Base-by-base conservation (phyloP, 2,888 invertebrate genomes). In the Ormyrus labotus region DNA sequence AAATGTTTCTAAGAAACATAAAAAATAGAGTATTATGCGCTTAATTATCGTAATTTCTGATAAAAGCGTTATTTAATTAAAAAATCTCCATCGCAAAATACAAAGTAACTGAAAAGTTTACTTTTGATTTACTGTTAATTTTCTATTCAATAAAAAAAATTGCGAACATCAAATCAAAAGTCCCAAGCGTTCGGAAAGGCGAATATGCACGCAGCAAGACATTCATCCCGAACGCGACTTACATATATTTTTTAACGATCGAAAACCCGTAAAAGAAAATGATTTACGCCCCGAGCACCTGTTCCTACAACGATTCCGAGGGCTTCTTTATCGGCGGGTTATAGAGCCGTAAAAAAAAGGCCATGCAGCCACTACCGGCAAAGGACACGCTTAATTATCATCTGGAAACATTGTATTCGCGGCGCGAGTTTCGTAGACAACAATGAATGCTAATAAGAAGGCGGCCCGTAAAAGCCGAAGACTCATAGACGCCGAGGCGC, bases 401-500 rank as follows among this genome's bases (percentile, higher is more conserved):
- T 61, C 65, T 50, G 47, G 80, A 47, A 70, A 68, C 72, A 69
- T 73, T 78, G 78, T 72, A 51, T 60, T 57, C 58, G 19, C 34
- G 34, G 34, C 34, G 34, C 34, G 34, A 63, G 34, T n/a, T 10
- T 55, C 53, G 55, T 58, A 80, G 61, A 75, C 80, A 80, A 80
- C 80, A 67, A 76, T 75, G 75, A 72, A 77, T 72, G 77, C 73
- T 81, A 81, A 81, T 81, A 73, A 80, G 81, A 78, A 78, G 76
- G 67, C 80, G 74, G 11, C 55, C 55, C 11, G 74, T 65, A 69
- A 70, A 74, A 74, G 70, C 51, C 45, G 48, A 50, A 45, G 51
- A 60, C 72, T 58, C 68, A 57, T 72, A 83, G 83, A 82, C 81
- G 63, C 53, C 51, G 78, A 63, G 80, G 82, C 83, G 81, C 68